phyloP scores from a whole-genome alignment of 2,113 vertebrate species.

The Paradisaea rubra region DNA sequence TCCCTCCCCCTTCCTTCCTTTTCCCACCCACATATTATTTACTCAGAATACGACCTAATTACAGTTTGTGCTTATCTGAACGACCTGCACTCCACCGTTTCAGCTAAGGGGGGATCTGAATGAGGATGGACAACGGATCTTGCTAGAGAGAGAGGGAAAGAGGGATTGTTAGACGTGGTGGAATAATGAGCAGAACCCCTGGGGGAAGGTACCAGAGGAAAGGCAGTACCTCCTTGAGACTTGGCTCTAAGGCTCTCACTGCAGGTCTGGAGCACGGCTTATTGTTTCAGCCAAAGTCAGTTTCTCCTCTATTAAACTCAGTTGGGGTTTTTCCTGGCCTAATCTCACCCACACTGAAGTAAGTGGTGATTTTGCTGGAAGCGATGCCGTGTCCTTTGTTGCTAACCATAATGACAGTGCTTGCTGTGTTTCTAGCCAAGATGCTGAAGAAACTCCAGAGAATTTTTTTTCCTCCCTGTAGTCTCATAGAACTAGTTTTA shows the following conservation, averaged over 20 bases:
- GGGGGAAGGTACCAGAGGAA: background rate
- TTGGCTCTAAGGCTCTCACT: background rate
- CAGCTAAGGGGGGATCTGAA: background rate
- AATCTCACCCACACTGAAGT: background rate
- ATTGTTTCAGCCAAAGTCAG: background rate
- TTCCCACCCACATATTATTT: constrained; percentile 33
- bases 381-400: background rate
- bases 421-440: background rate
- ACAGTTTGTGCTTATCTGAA: constrained; percentile 27
- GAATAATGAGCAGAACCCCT: background rate
- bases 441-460: background rate
- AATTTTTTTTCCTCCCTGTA: background rate
- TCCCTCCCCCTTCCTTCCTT: background rate
- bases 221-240: background rate
- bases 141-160: background rate
- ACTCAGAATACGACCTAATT: constrained; percentile 21
- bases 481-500: constrained; percentile 8
- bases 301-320: background rate
- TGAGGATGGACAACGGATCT: background rate
- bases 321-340: background rate
- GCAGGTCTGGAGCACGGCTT: background rate
- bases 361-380: constrained; percentile 13
- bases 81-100: background rate
- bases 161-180: background rate
- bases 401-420: background rate